phyloP scores from a whole-genome alignment of 2,797 vertebrate species.

The Coluber constrictor region DNA sequence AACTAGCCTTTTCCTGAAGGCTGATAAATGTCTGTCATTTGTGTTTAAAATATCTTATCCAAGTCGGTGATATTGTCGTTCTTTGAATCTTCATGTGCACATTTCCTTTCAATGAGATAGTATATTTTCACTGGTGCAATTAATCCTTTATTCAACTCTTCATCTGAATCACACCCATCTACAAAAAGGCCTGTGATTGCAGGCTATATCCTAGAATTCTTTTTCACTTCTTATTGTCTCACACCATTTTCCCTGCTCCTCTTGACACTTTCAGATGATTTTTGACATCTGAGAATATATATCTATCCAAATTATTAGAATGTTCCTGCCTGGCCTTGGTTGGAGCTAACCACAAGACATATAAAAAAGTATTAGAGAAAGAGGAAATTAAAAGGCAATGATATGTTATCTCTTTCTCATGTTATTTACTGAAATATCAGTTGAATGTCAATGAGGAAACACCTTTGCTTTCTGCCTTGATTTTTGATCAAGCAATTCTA shows the following conservation, averaged over 20 bases:
- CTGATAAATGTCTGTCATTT: conserved; percentile 7
- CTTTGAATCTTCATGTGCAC: background rate
- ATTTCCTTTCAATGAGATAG: background rate
- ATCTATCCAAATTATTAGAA: conserved; percentile 31
- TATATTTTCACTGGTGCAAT: background rate
- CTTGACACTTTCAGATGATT: conserved; percentile 35
- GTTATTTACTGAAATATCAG: conserved; percentile 31
- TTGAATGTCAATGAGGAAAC: conserved; percentile 30
- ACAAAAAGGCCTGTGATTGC: conserved; percentile 7
- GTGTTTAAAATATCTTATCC: conserved; percentile 2
- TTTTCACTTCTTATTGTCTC: conserved; percentile 41
- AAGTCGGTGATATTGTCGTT: background rate
- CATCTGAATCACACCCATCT: conserved; percentile 7
- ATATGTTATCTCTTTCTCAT: conserved; percentile 28
- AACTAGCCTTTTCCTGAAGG: background rate
- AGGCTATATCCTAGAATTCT: conserved; percentile 29
- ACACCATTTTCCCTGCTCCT: conserved; percentile 37
- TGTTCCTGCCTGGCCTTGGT: conserved; percentile 27
- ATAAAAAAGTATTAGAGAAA: conserved; percentile 34
- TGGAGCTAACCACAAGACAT: conserved; percentile 29
- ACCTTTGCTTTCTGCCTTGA: conserved; percentile 32
- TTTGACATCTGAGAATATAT: conserved; percentile 47
- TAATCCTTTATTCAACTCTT: conserved; percentile 16
- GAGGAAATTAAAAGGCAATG: conserved; percentile 41
- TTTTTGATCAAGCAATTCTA: conserved; percentile 35